Base-by-base conservation (phyloP, 2,113 vertebrate genomes). In the Noturus placidus region DNA sequence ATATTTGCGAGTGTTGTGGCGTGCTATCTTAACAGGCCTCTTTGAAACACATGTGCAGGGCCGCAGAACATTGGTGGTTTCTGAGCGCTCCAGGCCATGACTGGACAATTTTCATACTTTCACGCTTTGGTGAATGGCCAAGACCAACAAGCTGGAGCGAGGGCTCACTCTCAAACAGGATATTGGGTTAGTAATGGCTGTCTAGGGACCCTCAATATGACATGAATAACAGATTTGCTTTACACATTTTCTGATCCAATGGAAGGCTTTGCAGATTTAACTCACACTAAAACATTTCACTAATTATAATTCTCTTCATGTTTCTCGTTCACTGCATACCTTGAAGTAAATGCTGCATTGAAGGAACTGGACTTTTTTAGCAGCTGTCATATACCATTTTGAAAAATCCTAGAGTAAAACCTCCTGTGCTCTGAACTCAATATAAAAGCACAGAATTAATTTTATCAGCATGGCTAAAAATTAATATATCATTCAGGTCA, bases 81-180 rank as follows among this genome's bases (percentile, higher is more conserved):
- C 92, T 91, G 91, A 93, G 92, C 89, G 88, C 90, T 92, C 83
- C 86, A 80, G 92, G 92, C 92, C 88, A 92, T 89, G 90, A 93
- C 93, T 94, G 92, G 92, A 95, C 94, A 90, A 95, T 95, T 95
- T 95, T 95, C 93, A 94, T 94, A 94, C 92, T 94, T 94, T 91
- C 78, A 88, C 70, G 91, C 93, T 93, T 93, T 95, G 95, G 94
- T 93, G 90, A 77, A 87, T 30, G 87, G 94, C 95, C 94, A 96
- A 96, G 88, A 92, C 91, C 91, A 95, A 94, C 94, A 95, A 65
- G 92, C 92, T 89, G 87, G 82, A 93, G 92, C 91, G 86, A 88
- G 83, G 84, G 22, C 87, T 93, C 91, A 91, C 94, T 95, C 94
- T 93, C 93, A 92, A 95, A 94, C 94, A 93, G 94, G 94, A 96